Base-by-base conservation (phyloP, 2,888 invertebrate species). In the Agelastica alni region DNA sequence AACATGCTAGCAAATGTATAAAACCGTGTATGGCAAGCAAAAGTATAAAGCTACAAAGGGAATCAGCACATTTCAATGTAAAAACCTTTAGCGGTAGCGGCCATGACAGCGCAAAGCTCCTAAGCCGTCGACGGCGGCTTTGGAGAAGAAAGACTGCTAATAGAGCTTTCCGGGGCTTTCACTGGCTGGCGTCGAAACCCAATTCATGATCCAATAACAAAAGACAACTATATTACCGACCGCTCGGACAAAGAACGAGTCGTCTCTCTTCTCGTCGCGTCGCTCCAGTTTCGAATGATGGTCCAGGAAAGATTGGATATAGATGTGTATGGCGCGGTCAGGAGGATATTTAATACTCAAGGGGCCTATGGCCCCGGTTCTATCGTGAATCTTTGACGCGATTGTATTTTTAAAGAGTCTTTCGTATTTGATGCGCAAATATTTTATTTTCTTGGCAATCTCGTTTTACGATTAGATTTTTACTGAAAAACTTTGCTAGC, bases 121-220 rank as follows among this genome's bases (percentile, higher is more conserved):
- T 75, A 76, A 76, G 76, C 75, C 67, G 68, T 55, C 56, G 73
- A 74, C 56, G 73, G 74, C 54, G 73, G 75, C 71, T 74, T 75
- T 75, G 71, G 75, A 72, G 74, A 77, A 77, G 76, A 77, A 76
- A 76, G 77, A 77, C 76, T 75, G 76, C 77, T 77, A 77, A 77
- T 77, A 77, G 77, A 77, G 77, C 77, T 77, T 77, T 76, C 75
- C 71, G 70, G 70, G 70, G 76, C 76, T 76, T 76, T 77, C 73
- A 75, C 76, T 73, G 72, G 71, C 75, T 57, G 37, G 72, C 75
- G 73, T 72, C 72, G 75, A 75, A 77, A 77, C 76, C 77, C 76
- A 75, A 77, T 77, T 77, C 77, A 76, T 77, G 77, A 77, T 77
- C 77, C 77, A 77, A 77, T 77, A 77, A 77, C 77, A 77, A 77